Base-by-base conservation (phyloP, 2,113 vertebrate species). In the Climacteris rufus region DNA sequence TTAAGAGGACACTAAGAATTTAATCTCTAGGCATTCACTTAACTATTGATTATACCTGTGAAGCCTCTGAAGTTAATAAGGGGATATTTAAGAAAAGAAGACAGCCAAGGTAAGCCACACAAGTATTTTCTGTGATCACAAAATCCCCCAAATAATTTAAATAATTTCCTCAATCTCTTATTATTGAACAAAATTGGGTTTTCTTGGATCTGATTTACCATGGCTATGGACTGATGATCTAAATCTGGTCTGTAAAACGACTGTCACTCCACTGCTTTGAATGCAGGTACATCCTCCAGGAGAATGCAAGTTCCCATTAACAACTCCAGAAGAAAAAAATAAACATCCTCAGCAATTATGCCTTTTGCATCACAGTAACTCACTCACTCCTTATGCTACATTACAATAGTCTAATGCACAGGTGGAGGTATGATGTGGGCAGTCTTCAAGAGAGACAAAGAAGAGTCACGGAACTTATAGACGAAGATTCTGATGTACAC, bases 401-500 rank as follows among this genome's bases (percentile, higher is more conserved):
- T 19, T 65, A 31, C 21, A 70, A n/a, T 4, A 45, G 13, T 35
- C 25, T 5, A 4, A 80, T 14, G 49, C 11, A 25, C 0, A 0
- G 31, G 24, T 76, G 30, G 24, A 69, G 20, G 44, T 9, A 57
- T 59, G 54, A 45, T 22, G 7, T 52, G 11, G 17, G 24, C 57
- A 91, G 14, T 28, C 31, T 68, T 15, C 2, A 8, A 57, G 9
- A 61, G 13, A 92, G 25, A 35, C 8, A 59, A 65, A 44, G 14
- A 50, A 72, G 63, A 71, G 44, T 25, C 9, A 69, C 8, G 11
- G 35, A 30, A 40, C 39, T 72, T 39, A 31, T 1, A 37, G 19
- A 52, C 37, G 9, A 86, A 44, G n/a, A 71, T 77, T 64, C 22
- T 35, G 20, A 53, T 33, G 44, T 11, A 33, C 14, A 33, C 10